A percentile compares a stretch with the other conserved stretches of the same genome.
phyloP scores from a whole-genome alignment of 2,113 vertebrate genomes.

The Leptodactylus fuscus region DNA sequence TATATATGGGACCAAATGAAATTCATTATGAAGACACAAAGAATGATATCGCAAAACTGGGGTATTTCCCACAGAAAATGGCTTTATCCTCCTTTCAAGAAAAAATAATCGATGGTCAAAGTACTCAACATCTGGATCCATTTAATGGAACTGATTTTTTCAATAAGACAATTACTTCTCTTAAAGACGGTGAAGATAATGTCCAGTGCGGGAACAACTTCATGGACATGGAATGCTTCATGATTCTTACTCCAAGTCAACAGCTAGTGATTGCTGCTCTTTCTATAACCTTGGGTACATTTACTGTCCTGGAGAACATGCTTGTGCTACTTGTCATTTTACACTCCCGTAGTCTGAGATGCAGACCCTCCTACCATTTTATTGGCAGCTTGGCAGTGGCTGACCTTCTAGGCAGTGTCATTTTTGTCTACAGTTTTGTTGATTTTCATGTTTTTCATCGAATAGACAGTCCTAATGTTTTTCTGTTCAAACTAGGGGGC shows the following conservation, averaged over 20 bases:
- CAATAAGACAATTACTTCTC: constrained; percentile 80
- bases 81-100: constrained; percentile 89
- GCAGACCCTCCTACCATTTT: constrained; percentile 97
- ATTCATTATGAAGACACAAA: constrained; percentile 90
- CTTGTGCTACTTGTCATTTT: constrained; percentile 94
- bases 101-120: constrained; percentile 87
- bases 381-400: constrained; percentile 96
- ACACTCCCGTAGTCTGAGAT: constrained; percentile 92
- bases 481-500: constrained; percentile 96
- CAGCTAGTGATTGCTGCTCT: constrained; percentile 93
- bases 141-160: constrained; percentile 91
- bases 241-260: constrained; percentile 97
- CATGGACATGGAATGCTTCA: constrained; percentile 99
- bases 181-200: constrained; percentile 84
- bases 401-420: constrained; percentile 94
- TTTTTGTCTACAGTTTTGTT: constrained; percentile 98
- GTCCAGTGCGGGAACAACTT: constrained; percentile 98
- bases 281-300: constrained; percentile 93
- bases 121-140: constrained; percentile 83
- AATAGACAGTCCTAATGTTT: constrained; percentile 94
- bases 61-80: constrained; percentile 89
- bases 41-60: constrained; percentile 84
- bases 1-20: constrained; percentile 92
- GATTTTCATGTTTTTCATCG: constrained; percentile 98
- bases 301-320: constrained; percentile 96